Percentiles rank a stretch among this genome's conserved stretches.
phyloP scores from a whole-genome alignment of 2,113 vertebrate species.

The Takifugu flavidus region DNA sequence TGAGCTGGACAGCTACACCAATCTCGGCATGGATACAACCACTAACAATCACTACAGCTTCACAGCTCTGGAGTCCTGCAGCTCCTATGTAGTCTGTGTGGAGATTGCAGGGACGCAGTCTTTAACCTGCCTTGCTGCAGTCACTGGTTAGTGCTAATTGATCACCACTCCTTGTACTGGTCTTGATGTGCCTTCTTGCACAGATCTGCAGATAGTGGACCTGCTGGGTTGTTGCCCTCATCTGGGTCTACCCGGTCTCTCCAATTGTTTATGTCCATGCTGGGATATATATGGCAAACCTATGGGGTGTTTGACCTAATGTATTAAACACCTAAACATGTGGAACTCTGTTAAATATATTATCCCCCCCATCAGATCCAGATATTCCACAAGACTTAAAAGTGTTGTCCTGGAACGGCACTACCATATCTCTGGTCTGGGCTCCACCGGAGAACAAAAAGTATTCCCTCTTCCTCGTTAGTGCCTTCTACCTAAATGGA shows the following conservation, averaged over 20 bases:
- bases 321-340: not conserved
- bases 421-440: slow-evolving; percentile 63
- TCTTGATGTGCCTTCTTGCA: not conserved
- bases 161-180: not conserved
- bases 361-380: slow-evolving; percentile 47
- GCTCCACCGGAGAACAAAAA: slow-evolving; percentile 42
- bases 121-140: slow-evolving; percentile 51
- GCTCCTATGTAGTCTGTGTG: slow-evolving; percentile 56
- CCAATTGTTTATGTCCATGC: too few species aligned
- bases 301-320: too few species aligned
- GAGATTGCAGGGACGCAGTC: slow-evolving; percentile 25
- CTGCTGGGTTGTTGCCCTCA: too few species aligned
- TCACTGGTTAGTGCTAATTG: slow-evolving; percentile 54
- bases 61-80: slow-evolving; percentile 58
- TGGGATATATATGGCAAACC: too few species aligned
- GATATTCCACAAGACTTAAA: slow-evolving; percentile 52
- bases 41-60: slow-evolving; percentile 40
- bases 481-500: slow-evolving; percentile 51
- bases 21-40: not conserved
- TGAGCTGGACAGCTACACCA: slow-evolving; percentile 19
- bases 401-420: slow-evolving; percentile 50
- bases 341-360: not conserved
- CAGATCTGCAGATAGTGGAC: too few species aligned
- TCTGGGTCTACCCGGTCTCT: too few species aligned
- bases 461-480: slow-evolving; percentile 61